phyloP scores from a whole-genome alignment of 2,888 invertebrate genomes.

The Ophioninae sp. region DNA sequence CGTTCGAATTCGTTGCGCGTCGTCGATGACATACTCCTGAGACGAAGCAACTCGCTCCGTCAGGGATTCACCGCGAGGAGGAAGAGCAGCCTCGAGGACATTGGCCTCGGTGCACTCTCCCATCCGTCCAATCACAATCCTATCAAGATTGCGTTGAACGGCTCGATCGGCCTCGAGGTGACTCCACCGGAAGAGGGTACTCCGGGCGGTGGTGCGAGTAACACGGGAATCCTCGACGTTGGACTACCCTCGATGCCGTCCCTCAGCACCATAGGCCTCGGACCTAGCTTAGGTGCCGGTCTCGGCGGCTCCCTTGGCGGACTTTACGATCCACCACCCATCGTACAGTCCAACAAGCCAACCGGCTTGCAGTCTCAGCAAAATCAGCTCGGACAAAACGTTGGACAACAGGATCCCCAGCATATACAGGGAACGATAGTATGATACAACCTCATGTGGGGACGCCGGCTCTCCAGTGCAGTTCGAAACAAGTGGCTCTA shows the following conservation, averaged over 20 bases:
- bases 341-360: slow-evolving; percentile 77
- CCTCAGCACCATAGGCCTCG: slow-evolving; percentile 63
- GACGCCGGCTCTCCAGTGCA: slow-evolving; percentile 91
- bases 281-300: slow-evolving; percentile 70
- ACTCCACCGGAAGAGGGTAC: slow-evolving; percentile 84
- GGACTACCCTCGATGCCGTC: slow-evolving; percentile 79
- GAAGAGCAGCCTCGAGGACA: slow-evolving; percentile 93
- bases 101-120: slow-evolving; percentile 86
- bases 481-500: slow-evolving; percentile 88
- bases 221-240: slow-evolving; percentile 83
- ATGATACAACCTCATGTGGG: slow-evolving; percentile 97
- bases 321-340: slow-evolving; percentile 82
- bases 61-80: slow-evolving; percentile 90
- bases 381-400: slow-evolving; percentile 71
- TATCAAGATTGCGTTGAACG: slow-evolving; percentile 92
- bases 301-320: slow-evolving; percentile 79
- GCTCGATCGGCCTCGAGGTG: slow-evolving; percentile 91
- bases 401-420: slow-evolving; percentile 84
- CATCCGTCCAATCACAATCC: slow-evolving; percentile 89
- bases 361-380: slow-evolving; percentile 62
- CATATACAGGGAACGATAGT: slow-evolving; percentile 95
- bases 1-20: slow-evolving; percentile 93
- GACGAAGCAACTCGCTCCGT: slow-evolving; percentile 91
- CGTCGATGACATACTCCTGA: slow-evolving; percentile 91
- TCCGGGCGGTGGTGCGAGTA: slow-evolving; percentile 82